A percentile compares a stretch with the other conserved stretches of the same genome.
These are phyloP conservation scores for Phyllostomus hastatus DNA, from an alignment of 2,113 vertebrate species.

Conservation along the genomic window DNA sequence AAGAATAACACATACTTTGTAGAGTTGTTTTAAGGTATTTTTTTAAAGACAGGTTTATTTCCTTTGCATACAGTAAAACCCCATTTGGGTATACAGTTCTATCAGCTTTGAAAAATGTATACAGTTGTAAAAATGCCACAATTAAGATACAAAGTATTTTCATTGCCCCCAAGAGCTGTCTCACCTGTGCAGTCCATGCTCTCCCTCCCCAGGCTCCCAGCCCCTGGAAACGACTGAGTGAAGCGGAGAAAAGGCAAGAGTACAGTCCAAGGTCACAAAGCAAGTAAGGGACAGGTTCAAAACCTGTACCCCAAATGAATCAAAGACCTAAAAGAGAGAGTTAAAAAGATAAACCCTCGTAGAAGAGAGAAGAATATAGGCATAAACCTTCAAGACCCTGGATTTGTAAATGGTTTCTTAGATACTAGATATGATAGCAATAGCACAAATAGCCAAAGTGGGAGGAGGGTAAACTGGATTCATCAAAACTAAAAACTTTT, in stretches of 20 bases:
- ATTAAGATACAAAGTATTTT: slow-evolving; percentile 27
- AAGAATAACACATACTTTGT: not conserved
- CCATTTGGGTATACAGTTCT: not conserved
- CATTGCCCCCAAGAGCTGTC: not conserved
- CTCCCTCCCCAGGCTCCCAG: not conserved
- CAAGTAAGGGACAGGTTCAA: not conserved
- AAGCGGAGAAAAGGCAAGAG: slow-evolving; percentile 3
- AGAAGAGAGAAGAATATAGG: not conserved
- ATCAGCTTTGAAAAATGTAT: not conserved
- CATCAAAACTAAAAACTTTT: not conserved
- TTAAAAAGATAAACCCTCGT: slow-evolving; percentile 1
- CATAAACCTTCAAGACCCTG: not conserved
- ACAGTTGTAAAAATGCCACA: slow-evolving; percentile 10
- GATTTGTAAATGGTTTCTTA: not conserved
- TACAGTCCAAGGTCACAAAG: not conserved
- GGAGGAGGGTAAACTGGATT: not conserved
- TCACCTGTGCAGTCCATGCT: not conserved
- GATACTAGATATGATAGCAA: not conserved
- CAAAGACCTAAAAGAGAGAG: not conserved
- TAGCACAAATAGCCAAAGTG: not conserved
- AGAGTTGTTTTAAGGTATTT: not conserved
- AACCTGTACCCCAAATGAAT: not conserved
- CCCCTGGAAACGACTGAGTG: not conserved
- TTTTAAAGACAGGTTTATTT: not conserved
- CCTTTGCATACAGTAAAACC: not conserved